Evolutionary conservation across 2,888 invertebrate species (phyloP).

Genomic region (Polydesmus complanatus): DNA sequence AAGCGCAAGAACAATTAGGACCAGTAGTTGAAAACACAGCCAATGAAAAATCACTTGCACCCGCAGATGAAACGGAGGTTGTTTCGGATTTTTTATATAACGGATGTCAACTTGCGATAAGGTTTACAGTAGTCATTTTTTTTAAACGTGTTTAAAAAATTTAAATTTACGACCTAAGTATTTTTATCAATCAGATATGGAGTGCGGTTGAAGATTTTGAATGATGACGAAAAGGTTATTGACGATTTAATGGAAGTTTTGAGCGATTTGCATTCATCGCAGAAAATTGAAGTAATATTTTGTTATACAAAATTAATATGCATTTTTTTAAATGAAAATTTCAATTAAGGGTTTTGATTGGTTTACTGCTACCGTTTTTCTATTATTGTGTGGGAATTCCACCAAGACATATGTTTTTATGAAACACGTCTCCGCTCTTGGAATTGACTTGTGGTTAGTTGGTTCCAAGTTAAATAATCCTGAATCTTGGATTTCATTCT

Average conservation of each 20-base stretch:
- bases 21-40: not conserved
- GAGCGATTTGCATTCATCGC: not conserved
- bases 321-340: no score
- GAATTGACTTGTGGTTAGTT: not conserved
- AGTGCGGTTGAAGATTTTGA: not conserved
- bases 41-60: not conserved
- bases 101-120: not conserved
- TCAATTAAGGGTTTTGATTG: conserved; percentile 8
- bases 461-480: not conserved
- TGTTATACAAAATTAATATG: not conserved
- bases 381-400: not conserved
- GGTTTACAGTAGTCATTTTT: no score
- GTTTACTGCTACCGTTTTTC: conserved; percentile 6
- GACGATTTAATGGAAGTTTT: not conserved
- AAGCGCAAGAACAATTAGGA: not conserved
- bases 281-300: not conserved
- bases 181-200: conserved; percentile 6
- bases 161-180: not conserved
- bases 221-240: not conserved
- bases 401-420: not conserved
- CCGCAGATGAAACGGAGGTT: not conserved
- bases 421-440: not conserved
- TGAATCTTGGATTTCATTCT: not conserved
- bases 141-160: no score
- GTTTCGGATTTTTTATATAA: not conserved